Percentiles rank a stretch among this genome's conserved stretches.
phyloP scores from a whole-genome alignment of 2,888 invertebrate genomes.

The Epiblema foenella region DNA sequence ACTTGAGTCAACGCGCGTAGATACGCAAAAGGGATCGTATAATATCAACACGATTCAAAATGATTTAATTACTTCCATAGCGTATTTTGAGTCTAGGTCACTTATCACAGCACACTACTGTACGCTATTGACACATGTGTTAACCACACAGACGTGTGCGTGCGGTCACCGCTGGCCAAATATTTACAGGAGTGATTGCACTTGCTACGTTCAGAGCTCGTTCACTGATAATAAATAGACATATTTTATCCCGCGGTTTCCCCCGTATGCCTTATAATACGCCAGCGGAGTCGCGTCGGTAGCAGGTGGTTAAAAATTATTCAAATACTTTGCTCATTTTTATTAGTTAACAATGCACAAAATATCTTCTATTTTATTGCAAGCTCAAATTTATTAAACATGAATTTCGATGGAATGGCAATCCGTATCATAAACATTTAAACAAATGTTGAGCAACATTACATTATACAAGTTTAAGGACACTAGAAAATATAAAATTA shows the following conservation, averaged over 20 bases:
- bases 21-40: too few species aligned
- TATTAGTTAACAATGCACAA: too few species aligned
- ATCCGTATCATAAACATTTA: too few species aligned
- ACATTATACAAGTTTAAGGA: neutral
- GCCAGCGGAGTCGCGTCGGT: too few species aligned
- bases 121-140: neutral
- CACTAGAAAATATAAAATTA: neutral
- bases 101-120: neutral
- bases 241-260: too few species aligned
- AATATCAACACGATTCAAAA: too few species aligned
- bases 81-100: neutral
- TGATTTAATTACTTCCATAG: neutral
- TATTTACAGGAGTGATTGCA: constrained; percentile 28
- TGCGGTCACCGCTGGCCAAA: constrained; percentile 18
- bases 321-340: too few species aligned
- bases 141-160: neutral
- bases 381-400: neutral
- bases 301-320: too few species aligned
- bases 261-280: too few species aligned
- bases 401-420: neutral
- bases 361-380: neutral
- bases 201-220: constrained; percentile 22
- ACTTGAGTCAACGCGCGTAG: too few species aligned
- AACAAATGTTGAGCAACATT: too few species aligned
- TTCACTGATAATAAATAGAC: constrained; percentile 5